Conservation (phyloP, 2,888 invertebrate genomes). For the Tuberolachnus salignus region DNA sequence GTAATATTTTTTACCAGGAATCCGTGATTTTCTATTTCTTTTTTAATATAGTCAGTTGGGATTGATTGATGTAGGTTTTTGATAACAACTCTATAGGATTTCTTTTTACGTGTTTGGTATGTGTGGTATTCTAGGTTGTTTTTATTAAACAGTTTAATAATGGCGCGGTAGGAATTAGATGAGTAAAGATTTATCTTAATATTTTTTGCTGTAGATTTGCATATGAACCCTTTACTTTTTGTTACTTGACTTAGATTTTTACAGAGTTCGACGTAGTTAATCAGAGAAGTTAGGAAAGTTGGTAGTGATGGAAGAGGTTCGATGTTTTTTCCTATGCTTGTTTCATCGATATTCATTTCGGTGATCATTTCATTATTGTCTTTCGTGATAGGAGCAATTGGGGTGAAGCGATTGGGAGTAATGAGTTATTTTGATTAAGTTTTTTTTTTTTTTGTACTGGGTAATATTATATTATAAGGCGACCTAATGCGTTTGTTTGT, state of each 20-base stretch:
- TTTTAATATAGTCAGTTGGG: not conserved
- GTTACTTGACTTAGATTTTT: slow-evolving; percentile 5
- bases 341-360: not conserved
- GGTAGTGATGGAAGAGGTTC: not conserved
- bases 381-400: slow-evolving; percentile 11
- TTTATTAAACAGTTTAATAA: slow-evolving; percentile 1
- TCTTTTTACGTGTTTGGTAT: no score
- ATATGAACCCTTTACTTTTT: not conserved
- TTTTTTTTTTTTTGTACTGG: slow-evolving; percentile 14
- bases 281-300: slow-evolving; percentile 23
- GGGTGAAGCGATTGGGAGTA: no score
- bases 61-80: not conserved
- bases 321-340: not conserved
- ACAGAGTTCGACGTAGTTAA: not conserved
- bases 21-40: not conserved
- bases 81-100: not conserved
- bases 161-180: not conserved
- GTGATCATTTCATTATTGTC: not conserved
- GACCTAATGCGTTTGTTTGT: not conserved
- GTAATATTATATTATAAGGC: not conserved
- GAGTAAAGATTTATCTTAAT: slow-evolving; percentile 22
- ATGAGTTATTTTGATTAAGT: not conserved
- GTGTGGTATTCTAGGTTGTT: not conserved
- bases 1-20: slow-evolving; percentile 5
- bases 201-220: slow-evolving; percentile 17